Evolutionary conservation across 2,113 vertebrate genomes (phyloP).

Genomic region (Hystrix cristata): DNA sequence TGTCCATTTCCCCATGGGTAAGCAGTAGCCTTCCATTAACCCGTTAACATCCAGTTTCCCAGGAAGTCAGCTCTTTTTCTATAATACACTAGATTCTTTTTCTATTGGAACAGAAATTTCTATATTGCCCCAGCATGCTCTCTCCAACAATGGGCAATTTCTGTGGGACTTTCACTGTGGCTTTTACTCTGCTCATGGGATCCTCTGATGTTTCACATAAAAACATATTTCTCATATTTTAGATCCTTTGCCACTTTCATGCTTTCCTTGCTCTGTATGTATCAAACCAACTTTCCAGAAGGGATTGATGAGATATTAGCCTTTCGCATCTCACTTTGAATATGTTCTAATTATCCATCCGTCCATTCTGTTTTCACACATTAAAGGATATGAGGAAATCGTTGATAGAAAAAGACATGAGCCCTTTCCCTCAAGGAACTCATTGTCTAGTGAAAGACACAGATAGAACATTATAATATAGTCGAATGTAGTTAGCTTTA

Average conservation of each 20-base stretch:
- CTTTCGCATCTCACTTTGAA: background rate
- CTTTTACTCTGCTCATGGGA: background rate
- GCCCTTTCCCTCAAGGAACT: background rate
- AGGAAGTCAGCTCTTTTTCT: constrained; percentile 10
- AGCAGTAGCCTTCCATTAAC: background rate
- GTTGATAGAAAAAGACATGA: background rate
- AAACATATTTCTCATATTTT: background rate
- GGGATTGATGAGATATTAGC: background rate
- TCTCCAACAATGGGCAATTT: background rate
- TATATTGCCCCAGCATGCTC: background rate
- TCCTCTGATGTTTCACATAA: background rate
- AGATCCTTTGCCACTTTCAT: background rate
- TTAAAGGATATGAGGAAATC: background rate
- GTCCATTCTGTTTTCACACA: background rate
- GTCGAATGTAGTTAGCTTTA: background rate
- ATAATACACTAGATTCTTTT: background rate
- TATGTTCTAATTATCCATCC: background rate
- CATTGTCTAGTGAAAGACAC: background rate
- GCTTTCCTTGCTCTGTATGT: constrained; percentile 24
- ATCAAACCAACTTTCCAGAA: constrained; percentile 10
- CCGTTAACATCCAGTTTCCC: background rate
- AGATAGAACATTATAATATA: background rate
- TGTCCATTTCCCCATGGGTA: background rate
- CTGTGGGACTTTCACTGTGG: background rate
- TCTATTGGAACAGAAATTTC: constrained; percentile 7